phyloP scores from a whole-genome alignment of 2,113 vertebrate species.

The Anthoscopus minutus region DNA sequence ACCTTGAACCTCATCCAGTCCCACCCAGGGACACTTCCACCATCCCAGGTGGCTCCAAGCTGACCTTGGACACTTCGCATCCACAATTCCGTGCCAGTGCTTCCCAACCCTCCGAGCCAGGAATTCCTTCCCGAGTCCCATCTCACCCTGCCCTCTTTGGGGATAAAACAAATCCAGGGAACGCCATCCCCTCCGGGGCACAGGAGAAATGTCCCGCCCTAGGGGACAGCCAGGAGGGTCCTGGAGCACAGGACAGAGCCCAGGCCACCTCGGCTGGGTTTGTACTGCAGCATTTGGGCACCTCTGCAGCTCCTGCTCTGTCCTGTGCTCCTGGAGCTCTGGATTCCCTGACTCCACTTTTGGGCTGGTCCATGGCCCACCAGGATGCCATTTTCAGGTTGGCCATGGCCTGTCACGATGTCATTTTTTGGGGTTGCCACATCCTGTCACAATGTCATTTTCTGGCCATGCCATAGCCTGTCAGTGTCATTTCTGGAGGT shows the following conservation, averaged over 20 bases:
- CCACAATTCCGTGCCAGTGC: fast-evolving
- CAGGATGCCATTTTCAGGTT: background rate
- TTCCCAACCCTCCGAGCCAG: fast-evolving
- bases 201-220: fast-evolving
- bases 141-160: background rate
- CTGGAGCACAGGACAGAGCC: background rate
- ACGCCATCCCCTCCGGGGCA: background rate
- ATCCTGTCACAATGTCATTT: background rate
- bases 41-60: background rate
- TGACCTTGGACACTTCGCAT: background rate
- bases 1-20: background rate
- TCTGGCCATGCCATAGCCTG: background rate
- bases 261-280: background rate
- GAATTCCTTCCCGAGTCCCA: background rate
- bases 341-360: background rate
- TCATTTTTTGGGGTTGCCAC: background rate
- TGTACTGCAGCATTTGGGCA: background rate
- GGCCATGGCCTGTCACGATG: fast-evolving
- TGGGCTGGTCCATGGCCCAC: background rate
- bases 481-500: background rate
- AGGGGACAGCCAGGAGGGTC: background rate
- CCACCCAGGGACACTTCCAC: background rate
- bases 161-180: fast-evolving
- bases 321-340: background rate
- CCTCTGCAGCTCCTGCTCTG: no score